phyloP scores from a whole-genome alignment of 2,113 vertebrate genomes.

The Tor tambroides region DNA sequence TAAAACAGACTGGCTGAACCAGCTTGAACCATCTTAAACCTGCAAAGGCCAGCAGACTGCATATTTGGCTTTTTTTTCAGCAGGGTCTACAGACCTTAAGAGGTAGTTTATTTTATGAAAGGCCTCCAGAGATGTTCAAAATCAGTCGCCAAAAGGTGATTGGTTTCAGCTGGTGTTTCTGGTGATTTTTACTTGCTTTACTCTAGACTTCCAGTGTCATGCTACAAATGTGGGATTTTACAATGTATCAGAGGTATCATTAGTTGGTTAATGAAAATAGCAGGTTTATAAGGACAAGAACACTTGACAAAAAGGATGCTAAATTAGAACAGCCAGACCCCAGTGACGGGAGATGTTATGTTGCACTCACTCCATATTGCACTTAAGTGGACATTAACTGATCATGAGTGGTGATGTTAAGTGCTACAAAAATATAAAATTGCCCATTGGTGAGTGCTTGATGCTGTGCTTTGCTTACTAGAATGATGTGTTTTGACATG shows the following conservation, averaged over 20 bases:
- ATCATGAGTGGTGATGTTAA: slow-evolving; percentile 2
- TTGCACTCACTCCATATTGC: not conserved
- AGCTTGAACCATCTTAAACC: not conserved
- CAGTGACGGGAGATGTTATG: not conserved
- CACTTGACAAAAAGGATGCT: not conserved
- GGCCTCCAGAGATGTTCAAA: not conserved
- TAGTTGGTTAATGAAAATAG: not conserved
- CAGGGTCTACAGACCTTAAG: not conserved
- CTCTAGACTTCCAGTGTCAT: not conserved
- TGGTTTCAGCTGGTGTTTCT: not conserved
- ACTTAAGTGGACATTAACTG: slow-evolving; percentile 7
- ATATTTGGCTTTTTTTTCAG: not conserved
- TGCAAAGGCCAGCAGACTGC: not conserved
- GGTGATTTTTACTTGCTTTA: not conserved
- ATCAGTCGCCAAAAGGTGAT: not conserved
- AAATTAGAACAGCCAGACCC: not conserved
- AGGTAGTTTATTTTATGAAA: not conserved
- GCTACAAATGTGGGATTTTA: not conserved
- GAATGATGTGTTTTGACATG: not conserved
- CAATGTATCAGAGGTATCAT: not conserved
- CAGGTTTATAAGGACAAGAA: not conserved
- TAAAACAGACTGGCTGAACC: not conserved
- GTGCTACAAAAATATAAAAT: not conserved
- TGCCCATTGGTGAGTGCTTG: not conserved
- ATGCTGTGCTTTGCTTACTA: not conserved